Percentiles rank a stretch among this genome's conserved stretches.
phyloP scores from a whole-genome alignment of 2,888 invertebrate genomes.

The Epinotia ramella region DNA sequence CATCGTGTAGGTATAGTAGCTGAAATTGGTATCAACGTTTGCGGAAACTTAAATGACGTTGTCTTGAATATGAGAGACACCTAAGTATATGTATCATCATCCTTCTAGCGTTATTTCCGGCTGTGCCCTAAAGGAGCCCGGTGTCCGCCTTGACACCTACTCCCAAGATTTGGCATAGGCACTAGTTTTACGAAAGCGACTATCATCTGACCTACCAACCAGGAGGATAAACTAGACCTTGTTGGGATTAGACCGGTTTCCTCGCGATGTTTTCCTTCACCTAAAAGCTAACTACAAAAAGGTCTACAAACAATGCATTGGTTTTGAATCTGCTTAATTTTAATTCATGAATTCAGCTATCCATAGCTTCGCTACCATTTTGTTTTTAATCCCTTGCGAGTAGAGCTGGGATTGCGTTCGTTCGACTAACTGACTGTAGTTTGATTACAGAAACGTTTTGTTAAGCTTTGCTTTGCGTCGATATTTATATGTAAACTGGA shows the following conservation, averaged over 20 bases:
- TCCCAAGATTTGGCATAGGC: too few relatives aligned
- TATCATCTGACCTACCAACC: too few relatives aligned
- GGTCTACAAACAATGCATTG: background rate
- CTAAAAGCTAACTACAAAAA: too few relatives aligned
- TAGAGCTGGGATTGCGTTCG: background rate
- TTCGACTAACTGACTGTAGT: background rate
- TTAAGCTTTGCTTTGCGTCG: background rate
- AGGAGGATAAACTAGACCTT: too few relatives aligned
- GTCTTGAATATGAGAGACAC: background rate
- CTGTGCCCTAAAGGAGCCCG: too few relatives aligned
- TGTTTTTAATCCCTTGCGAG: slow-evolving; percentile 17
- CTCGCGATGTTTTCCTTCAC: too few relatives aligned
- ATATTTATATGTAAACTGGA: background rate
- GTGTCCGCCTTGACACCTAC: too few relatives aligned
- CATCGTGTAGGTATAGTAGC: too few relatives aligned
- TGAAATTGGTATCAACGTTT: slow-evolving; percentile 5
- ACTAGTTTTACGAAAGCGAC: too few relatives aligned
- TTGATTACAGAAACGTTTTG: background rate
- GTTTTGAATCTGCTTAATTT: slow-evolving; percentile 12
- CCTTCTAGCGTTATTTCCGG: too few relatives aligned
- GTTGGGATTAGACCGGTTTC: too few relatives aligned
- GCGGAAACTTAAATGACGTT: background rate
- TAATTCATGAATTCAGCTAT: slow-evolving; percentile 16
- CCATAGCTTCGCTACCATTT: slow-evolving; percentile 8
- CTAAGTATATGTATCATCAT: too few relatives aligned